Evolutionary conservation across 2,797 vertebrate species (phyloP).

Genomic region (Scleropages formosus): DNA sequence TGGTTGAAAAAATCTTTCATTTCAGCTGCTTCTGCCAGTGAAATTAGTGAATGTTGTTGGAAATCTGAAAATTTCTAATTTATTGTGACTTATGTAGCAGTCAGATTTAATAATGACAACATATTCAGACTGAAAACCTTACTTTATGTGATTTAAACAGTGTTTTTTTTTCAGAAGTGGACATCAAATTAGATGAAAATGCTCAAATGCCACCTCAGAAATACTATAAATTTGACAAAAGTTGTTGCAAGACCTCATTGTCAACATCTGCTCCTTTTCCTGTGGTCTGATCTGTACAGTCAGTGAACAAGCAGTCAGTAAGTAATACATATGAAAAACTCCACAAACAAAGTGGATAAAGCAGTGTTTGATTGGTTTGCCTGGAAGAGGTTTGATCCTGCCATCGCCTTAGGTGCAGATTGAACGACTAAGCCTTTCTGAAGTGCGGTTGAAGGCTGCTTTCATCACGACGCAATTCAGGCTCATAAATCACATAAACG

Average conservation of each 20-base stretch:
- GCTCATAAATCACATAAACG: constrained; percentile 21
- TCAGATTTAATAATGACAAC: too few relatives aligned
- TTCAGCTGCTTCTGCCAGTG: too few relatives aligned
- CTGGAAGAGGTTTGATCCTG: neutral
- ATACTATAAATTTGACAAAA: constrained; percentile 15
- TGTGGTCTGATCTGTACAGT: constrained; percentile 1
- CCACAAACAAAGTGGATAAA: neutral
- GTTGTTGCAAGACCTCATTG: neutral
- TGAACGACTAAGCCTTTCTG: neutral
- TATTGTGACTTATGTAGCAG: neutral
- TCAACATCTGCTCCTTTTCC: neutral
- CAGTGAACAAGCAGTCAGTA: constrained; percentile 17
- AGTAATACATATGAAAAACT: constrained; percentile 23
- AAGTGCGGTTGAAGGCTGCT: constrained; percentile 15
- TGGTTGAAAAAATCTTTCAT: neutral
- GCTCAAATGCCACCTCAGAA: neutral
- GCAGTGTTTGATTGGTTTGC: constrained; percentile 12
- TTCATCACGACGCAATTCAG: neutral
- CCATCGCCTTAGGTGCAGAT: constrained; percentile 10
- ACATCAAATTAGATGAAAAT: neutral
- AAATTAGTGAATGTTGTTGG: too few relatives aligned
- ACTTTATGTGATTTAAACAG: neutral
- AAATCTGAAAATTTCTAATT: neutral
- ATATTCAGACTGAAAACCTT: neutral
- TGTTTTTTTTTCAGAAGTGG: neutral